These are phyloP conservation scores for Thymelicus sylvestris DNA, from an alignment of 2,888 invertebrate species.

Conservation along the genomic window DNA sequence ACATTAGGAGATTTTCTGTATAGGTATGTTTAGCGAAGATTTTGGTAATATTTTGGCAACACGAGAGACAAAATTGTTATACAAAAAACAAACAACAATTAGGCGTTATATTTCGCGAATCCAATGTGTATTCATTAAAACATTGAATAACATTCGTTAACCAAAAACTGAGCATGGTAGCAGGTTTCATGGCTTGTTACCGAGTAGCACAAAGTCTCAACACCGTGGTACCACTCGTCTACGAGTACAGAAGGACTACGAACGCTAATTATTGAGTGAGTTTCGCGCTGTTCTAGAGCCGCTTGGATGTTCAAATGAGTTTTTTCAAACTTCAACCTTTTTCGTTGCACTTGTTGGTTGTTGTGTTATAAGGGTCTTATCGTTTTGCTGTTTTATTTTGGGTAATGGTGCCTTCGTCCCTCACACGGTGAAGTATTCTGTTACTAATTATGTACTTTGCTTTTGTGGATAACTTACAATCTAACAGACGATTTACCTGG, in stretches of 20 bases:
- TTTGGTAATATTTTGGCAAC: no score
- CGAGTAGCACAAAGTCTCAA: slow-evolving; percentile 11
- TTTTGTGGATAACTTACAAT: no score
- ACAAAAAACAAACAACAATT: no score
- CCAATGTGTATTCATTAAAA: not conserved
- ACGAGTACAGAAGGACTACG: slow-evolving; percentile 9
- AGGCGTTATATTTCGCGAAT: not conserved
- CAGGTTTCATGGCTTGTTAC: not conserved
- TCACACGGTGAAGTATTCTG: not conserved
- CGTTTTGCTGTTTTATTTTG: not conserved
- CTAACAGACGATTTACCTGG: no score
- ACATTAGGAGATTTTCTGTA: no score
- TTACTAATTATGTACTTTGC: no score
- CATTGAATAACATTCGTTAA: not conserved
- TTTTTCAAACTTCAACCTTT: slow-evolving; percentile 26
- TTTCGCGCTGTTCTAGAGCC: slow-evolving; percentile 11
- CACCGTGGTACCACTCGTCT: not conserved
- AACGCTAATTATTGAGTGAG: slow-evolving; percentile 28
- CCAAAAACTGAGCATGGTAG: not conserved
- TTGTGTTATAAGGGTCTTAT: not conserved
- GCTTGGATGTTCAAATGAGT: slow-evolving; percentile 22
- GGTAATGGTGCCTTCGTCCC: not conserved
- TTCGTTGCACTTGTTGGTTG: slow-evolving; percentile 15
- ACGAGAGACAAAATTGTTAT: no score
- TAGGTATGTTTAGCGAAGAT: no score